Conservation (phyloP, 2,113 vertebrate species). For the Marmota monax region DNA sequence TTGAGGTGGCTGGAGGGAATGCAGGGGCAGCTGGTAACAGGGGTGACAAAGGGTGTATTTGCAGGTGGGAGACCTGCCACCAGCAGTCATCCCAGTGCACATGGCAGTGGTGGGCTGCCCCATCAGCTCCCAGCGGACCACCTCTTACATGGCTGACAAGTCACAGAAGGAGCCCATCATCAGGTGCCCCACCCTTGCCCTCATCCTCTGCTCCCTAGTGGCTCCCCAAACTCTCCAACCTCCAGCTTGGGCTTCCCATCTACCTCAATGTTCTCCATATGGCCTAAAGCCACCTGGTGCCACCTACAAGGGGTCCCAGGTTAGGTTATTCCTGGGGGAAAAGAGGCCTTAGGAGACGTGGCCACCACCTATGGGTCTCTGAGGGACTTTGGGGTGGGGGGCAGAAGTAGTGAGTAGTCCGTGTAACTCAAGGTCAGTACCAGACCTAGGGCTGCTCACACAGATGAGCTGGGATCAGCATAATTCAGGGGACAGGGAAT, state of each 20-base stretch:
- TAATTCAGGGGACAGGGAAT: not conserved
- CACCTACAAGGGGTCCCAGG: not conserved
- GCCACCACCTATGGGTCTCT: not conserved
- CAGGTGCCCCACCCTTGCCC: conserved; percentile 85
- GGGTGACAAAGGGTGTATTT: not conserved
- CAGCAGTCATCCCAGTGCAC: conserved; percentile 88
- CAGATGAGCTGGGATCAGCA: not conserved
- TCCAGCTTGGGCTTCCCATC: not conserved
- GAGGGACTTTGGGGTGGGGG: not conserved
- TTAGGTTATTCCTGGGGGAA: not conserved
- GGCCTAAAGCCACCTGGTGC: not conserved
- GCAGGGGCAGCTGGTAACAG: rapidly evolving
- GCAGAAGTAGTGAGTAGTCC: no score
- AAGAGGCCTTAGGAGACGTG: not conserved
- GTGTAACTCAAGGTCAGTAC: not conserved
- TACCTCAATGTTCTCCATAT: not conserved
- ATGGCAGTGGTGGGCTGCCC: conserved; percentile 95
- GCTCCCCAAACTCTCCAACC: no score
- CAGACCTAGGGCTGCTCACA: not conserved
- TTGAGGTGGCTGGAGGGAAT: not conserved
- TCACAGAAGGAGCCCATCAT: conserved; percentile 88
- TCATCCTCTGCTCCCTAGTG: not conserved
- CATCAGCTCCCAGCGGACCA: conserved; percentile 92
- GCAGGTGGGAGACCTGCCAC: conserved; percentile 92
- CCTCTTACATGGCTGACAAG: conserved; percentile 82